Conservation (phyloP, 2,797 vertebrate genomes). For the Sebastes oblongus region DNA sequence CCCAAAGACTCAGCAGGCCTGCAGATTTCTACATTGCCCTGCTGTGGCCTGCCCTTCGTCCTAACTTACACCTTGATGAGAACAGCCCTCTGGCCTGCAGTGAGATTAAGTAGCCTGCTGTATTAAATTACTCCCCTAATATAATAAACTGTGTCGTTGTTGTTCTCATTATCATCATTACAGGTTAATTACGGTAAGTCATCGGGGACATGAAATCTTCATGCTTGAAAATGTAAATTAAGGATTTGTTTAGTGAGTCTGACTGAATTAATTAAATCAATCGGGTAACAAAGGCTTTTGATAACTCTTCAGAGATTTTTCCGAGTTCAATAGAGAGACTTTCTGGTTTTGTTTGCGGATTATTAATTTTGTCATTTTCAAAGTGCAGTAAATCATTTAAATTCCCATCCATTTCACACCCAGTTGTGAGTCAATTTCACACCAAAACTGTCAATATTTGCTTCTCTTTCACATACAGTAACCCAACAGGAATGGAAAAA, state of each 20-base stretch:
- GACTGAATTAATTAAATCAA: slow-evolving; percentile 42
- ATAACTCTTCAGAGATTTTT: not conserved
- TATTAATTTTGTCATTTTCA: not conserved
- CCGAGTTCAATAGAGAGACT: not conserved
- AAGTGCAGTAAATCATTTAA: not conserved
- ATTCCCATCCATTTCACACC: not conserved
- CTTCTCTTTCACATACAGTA: not conserved
- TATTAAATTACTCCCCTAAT: slow-evolving; percentile 52
- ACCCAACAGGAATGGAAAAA: not conserved
- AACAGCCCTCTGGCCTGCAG: slow-evolving; percentile 34
- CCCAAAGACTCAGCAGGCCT: slow-evolving; percentile 45
- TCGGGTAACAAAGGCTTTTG: slow-evolving; percentile 19
- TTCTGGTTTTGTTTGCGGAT: not conserved
- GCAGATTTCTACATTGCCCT: slow-evolving; percentile 26
- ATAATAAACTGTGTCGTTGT: slow-evolving; percentile 55
- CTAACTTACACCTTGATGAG: slow-evolving; percentile 37
- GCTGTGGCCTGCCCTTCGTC: slow-evolving; percentile 26
- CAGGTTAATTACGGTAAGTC: slow-evolving; percentile 59
- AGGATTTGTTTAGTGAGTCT: slow-evolving; percentile 41
- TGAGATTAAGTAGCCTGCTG: slow-evolving; percentile 56
- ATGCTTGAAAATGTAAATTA: slow-evolving; percentile 55
- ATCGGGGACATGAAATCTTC: slow-evolving; percentile 40
- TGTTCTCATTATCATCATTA: slow-evolving; percentile 58
- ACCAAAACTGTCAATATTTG: not conserved
- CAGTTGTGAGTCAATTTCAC: not conserved